A percentile compares a stretch with the other conserved stretches of the same genome.
phyloP scores from a whole-genome alignment of 2,888 invertebrate genomes.

The Venusia cambrica region DNA sequence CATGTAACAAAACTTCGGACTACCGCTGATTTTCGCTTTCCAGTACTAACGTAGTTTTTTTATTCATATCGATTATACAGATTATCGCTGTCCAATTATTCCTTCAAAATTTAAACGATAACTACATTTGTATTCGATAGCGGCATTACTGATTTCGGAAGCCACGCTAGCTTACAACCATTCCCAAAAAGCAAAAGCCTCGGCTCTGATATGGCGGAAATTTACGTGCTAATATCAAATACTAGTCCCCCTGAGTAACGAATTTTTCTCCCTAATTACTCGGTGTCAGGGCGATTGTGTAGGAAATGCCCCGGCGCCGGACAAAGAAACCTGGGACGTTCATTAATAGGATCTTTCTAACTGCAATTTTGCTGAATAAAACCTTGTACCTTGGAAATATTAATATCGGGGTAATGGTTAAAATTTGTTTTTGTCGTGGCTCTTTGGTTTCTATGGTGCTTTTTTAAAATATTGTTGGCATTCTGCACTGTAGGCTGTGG shows the following conservation, averaged over 20 bases:
- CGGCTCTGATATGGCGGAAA: conserved; percentile 8
- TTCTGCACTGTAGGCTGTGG: too few species aligned
- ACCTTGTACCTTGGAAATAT: conserved; percentile 66
- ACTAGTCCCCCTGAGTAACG: conserved; percentile 61
- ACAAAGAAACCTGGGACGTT: conserved; percentile 74
- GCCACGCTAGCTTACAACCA: neutral
- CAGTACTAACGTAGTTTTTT: too few species aligned
- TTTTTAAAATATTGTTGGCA: neutral
- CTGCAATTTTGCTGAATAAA: conserved; percentile 78
- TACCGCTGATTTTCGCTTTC: too few species aligned
- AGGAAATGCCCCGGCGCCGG: conserved; percentile 67
- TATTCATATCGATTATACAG: too few species aligned
- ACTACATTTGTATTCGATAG: too few species aligned
- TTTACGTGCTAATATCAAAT: conserved; percentile 49
- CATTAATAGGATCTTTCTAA: conserved; percentile 80
- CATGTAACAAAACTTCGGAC: too few species aligned
- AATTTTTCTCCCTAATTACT: conserved; percentile 80
- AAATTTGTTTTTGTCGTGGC: conserved; percentile 50
- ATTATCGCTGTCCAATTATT: too few species aligned
- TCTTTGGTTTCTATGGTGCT: neutral
- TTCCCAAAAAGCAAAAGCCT: conserved; percentile 8
- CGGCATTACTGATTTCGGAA: too few species aligned
- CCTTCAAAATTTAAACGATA: too few species aligned
- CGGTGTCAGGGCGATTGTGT: conserved; percentile 77
- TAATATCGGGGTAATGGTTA: conserved; percentile 73